Evolutionary conservation across 2,888 invertebrate genomes (phyloP).

Genomic region (Stenurella melanura): DNA sequence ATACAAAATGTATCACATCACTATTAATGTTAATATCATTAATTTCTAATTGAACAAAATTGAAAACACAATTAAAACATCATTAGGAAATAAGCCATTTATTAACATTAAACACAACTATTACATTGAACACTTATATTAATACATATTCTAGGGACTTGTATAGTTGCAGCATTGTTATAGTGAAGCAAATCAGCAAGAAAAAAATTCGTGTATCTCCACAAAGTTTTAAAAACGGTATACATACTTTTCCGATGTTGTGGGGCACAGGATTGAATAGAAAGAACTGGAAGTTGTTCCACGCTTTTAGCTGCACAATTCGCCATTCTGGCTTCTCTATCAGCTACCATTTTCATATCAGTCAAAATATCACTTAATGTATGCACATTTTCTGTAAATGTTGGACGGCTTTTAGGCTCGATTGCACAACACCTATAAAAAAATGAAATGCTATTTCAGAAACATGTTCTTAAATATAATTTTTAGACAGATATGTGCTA

Average conservation of each 20-base stretch:
- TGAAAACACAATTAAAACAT: conserved; percentile 17
- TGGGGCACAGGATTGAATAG: conserved; percentile 64
- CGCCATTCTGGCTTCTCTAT: conserved; percentile 62
- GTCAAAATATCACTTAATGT: conserved; percentile 78
- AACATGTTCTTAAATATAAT: too few relatives aligned
- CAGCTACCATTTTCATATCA: conserved; percentile 67
- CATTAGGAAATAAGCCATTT: conserved; percentile 37
- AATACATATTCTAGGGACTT: conserved; percentile 16
- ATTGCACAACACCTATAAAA: conserved; percentile 68
- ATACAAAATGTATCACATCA: too few relatives aligned
- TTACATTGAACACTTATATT: conserved; percentile 29
- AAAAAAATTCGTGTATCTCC: conserved; percentile 47
- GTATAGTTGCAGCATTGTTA: conserved; percentile 16
- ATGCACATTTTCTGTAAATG: conserved; percentile 87
- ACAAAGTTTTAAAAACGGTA: conserved; percentile 33
- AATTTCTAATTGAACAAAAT: neutral
- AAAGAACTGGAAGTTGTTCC: conserved; percentile 71
- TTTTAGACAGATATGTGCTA: too few relatives aligned
- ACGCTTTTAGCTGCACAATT: conserved; percentile 73
- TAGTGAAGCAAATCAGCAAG: conserved; percentile 42
- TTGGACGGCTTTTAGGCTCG: conserved; percentile 91
- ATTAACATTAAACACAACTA: conserved; percentile 41
- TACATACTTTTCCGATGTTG: conserved; percentile 69
- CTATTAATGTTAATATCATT: too few relatives aligned
- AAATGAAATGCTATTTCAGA: neutral